Conservation (phyloP, 2,888 invertebrate genomes). For the Drymonia ruficornis region DNA sequence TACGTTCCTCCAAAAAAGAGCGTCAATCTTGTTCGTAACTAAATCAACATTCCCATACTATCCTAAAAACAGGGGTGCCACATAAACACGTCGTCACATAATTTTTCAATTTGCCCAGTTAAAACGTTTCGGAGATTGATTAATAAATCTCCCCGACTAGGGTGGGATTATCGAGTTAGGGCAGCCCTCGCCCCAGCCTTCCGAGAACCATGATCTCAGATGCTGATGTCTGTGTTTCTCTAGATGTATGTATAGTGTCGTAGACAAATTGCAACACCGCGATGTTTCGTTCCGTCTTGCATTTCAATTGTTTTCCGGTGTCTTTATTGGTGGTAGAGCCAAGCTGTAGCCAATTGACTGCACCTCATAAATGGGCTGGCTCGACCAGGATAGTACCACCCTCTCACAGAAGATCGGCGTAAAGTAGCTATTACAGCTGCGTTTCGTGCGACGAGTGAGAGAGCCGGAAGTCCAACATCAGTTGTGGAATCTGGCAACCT, state of each 20-base stretch:
- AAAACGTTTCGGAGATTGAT: conserved; percentile 80
- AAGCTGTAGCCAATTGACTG: too few species aligned
- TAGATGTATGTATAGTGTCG: conserved; percentile 8
- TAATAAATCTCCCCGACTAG: conserved; percentile 73
- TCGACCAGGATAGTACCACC: too few species aligned
- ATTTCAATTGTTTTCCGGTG: neutral
- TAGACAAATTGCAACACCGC: conserved; percentile 7
- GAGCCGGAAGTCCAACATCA: too few species aligned
- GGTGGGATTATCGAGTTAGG: conserved; percentile 73
- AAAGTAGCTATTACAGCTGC: too few species aligned
- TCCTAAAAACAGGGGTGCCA: conserved; percentile 32
- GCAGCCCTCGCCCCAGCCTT: conserved; percentile 46
- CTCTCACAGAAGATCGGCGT: too few species aligned
- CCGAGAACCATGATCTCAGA: conserved; percentile 37
- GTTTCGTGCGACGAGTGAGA: too few species aligned
- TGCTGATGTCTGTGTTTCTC: conserved; percentile 2
- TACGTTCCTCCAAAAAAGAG: neutral
- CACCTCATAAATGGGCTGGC: too few species aligned
- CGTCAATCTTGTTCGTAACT: neutral
- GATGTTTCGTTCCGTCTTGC: conserved; percentile 2
- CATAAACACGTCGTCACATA: conserved; percentile 66
- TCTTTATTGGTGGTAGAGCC: too few species aligned
- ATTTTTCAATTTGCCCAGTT: conserved; percentile 78
- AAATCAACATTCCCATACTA: conserved; percentile 39
- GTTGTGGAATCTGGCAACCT: too few species aligned